Evolutionary conservation across 2,797 vertebrate genomes (phyloP), one percentile per base, ranked within the genome.

Genomic region (Pantherophis alleghaniensis): DNA sequence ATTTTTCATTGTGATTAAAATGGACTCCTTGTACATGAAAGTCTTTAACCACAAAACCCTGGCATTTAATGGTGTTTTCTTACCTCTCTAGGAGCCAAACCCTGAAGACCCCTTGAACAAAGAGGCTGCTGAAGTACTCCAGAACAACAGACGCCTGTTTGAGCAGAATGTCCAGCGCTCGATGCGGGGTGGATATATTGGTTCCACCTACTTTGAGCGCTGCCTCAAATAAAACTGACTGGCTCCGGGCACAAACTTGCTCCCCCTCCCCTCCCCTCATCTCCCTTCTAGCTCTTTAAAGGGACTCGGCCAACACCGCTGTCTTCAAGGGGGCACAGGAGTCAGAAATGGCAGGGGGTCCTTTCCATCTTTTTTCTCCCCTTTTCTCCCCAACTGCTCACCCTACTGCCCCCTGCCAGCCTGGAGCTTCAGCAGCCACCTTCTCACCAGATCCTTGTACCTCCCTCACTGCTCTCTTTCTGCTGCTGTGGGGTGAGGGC

Each of bases 161-260:
- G 99, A 99, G 98, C 99, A 99, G 98, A 99, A 99, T 24, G 99
- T 99, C 91, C 98, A 98, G 95, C 98, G 99, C 94, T 99, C 99
- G 5, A 98, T 99, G 97, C 96, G 98, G 47, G 99, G 99, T 0
- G 99, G 99, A 88, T 99, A 99, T 95, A 98, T 99, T 51, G 99
- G 99, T 60, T 98, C 98, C 97, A 99, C 98, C 96, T 99, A 99
- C 97, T 99, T 99, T 10, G 99, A 99, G 97, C 98, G 99, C 97
- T 99, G 99, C 98, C 98, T 99, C 94, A 99, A 99, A 98, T 99
- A 98, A 96, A 96, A 94, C 95, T 94, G 92, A 94, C 91, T 93
- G 87, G 95, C 93, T 94, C 90, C 79, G 90, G 93, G 94, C 94
- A 88, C 88, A 92, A 93, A 86, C 94, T 92, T 63, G 94, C 95